Evolutionary conservation across 1,140 invertebrate species (phyloP).

Genomic region (Atta cephalotes): DNA sequence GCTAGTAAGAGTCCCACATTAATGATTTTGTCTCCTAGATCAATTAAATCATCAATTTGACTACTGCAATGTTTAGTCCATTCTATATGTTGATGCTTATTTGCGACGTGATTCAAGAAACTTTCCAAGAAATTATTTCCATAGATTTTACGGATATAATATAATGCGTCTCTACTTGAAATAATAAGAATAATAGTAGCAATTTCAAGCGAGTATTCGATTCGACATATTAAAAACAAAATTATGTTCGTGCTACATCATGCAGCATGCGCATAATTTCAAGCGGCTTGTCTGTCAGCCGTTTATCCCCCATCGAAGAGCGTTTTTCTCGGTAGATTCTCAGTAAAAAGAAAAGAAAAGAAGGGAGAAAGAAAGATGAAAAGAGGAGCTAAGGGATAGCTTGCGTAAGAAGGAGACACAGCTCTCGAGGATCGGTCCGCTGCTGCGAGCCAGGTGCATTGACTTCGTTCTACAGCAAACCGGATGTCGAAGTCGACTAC

Average conservation of each 20-base stretch:
- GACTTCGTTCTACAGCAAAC: slow-evolving; percentile 71
- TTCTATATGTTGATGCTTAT: background rate
- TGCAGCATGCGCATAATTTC: slow-evolving; percentile 22
- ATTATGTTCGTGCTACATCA: background rate
- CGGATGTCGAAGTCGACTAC: slow-evolving; percentile 71
- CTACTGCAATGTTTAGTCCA: no score
- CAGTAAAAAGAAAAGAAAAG: slow-evolving; percentile 39
- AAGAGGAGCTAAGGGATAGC: slow-evolving; percentile 26
- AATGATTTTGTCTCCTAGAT: no score
- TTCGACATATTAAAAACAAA: background rate
- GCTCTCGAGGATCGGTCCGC: slow-evolving; percentile 65
- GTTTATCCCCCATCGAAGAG: slow-evolving; percentile 32
- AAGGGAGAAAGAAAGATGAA: background rate
- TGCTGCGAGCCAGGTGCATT: slow-evolving; percentile 73
- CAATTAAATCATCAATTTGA: no score
- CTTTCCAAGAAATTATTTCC: background rate
- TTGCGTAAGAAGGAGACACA: slow-evolving; percentile 72
- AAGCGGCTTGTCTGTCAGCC: background rate
- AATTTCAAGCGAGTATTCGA: background rate
- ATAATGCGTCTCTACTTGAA: background rate
- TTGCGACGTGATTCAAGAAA: background rate
- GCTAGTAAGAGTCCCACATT: no score
- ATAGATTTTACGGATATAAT: slow-evolving; percentile 3
- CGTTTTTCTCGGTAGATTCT: slow-evolving; percentile 60
- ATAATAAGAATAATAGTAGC: background rate